These are phyloP conservation scores for Petroica traversi DNA, from an alignment of 2,113 vertebrate genomes.

Conservation along the genomic window DNA sequence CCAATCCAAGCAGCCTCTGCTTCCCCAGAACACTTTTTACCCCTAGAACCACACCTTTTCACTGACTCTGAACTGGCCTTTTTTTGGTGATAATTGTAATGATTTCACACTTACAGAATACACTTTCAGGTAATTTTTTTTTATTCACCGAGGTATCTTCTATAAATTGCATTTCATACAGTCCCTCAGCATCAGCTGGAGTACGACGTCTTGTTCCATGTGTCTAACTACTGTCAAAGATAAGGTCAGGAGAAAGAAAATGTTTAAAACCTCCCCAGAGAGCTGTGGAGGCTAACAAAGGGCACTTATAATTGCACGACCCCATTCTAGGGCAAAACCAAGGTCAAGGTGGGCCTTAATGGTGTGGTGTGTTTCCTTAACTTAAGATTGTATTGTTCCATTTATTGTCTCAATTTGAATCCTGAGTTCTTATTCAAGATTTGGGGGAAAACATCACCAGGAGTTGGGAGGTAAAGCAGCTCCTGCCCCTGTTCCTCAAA, in stretches of 20 bases:
- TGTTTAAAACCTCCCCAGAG: neutral
- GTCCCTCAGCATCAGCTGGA: neutral
- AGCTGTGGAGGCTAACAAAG: neutral
- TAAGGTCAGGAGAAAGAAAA: neutral
- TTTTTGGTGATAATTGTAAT: neutral
- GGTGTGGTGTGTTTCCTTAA: neutral
- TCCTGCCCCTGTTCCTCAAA: neutral
- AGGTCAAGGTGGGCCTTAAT: neutral
- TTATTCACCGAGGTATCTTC: neutral
- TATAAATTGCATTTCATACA: neutral
- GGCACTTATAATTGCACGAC: neutral
- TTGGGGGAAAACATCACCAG: neutral
- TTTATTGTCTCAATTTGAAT: neutral
- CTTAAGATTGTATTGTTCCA: neutral
- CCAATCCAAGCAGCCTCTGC: neutral
- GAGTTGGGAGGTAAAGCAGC: neutral
- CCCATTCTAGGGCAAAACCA: neutral
- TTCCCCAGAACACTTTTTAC: accelerated
- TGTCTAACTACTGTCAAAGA: neutral
- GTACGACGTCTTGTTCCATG: neutral
- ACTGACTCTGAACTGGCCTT: neutral
- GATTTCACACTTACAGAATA: neutral
- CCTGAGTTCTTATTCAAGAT: neutral
- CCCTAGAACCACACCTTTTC: neutral
- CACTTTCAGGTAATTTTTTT: neutral